Percentiles rank a stretch among this genome's conserved stretches.
Conservation (phyloP, 1,140 invertebrate species). For the Xylocopa sonorina region DNA sequence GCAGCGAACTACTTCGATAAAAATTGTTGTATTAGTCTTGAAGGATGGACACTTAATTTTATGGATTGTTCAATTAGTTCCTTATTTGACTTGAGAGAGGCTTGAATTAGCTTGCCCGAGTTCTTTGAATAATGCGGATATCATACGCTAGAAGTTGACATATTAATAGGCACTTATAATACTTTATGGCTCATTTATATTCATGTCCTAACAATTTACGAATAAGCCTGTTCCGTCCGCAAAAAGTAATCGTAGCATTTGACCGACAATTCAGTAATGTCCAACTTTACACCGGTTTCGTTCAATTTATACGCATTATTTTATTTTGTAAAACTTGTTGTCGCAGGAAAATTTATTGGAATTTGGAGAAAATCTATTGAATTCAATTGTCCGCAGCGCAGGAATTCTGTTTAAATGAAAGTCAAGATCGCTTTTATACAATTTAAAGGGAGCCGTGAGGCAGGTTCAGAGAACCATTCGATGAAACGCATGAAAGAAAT, state of each 20-base stretch:
- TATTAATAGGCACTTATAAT: background rate
- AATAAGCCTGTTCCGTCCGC: too few species aligned
- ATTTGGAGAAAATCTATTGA: background rate
- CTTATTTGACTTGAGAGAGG: background rate
- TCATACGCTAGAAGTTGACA: background rate
- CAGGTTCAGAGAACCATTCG: conserved; percentile 6
- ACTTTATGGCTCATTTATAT: background rate
- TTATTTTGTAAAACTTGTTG: too few species aligned
- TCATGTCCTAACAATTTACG: background rate
- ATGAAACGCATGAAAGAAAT: conserved; percentile 32
- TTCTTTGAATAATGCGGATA: background rate
- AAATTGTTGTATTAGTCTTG: background rate
- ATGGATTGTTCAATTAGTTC: background rate
- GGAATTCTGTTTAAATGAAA: background rate
- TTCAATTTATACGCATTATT: too few species aligned
- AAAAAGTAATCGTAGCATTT: too few species aligned
- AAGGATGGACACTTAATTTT: background rate
- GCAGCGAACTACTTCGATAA: too few species aligned
- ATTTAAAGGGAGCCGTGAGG: background rate
- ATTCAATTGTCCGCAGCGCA: background rate
- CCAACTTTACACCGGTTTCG: too few species aligned
- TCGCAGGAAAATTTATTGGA: too few species aligned
- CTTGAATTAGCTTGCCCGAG: background rate
- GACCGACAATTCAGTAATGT: too few species aligned
- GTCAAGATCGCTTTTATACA: background rate